Evolutionary conservation across 2,797 vertebrate genomes (phyloP).

Genomic region (Acipenser ruthenus): DNA sequence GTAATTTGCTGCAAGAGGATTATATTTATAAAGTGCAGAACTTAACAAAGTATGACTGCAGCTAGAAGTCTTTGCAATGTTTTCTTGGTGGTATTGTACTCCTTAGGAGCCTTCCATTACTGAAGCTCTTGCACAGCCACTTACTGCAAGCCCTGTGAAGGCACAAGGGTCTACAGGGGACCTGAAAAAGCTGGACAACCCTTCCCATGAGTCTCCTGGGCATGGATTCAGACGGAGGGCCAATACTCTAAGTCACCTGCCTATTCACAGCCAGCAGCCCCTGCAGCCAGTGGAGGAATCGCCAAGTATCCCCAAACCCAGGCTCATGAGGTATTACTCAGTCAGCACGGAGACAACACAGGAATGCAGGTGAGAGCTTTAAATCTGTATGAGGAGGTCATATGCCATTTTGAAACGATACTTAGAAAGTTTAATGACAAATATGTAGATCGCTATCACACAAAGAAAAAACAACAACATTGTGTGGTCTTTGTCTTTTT

Average conservation of each 20-base stretch:
- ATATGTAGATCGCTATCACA: no score
- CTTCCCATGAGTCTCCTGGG: constrained; percentile 38
- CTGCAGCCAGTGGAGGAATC: constrained; percentile 45
- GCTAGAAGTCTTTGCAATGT: no score
- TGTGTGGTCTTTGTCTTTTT: not conserved
- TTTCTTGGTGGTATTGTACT: not conserved
- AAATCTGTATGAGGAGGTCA: not conserved
- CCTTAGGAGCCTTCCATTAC: constrained; percentile 49
- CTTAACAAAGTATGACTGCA: no score
- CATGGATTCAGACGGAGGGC: constrained; percentile 74
- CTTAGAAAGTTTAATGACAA: no score
- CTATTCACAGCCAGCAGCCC: constrained; percentile 51
- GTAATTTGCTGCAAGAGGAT: no score
- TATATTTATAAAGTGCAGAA: no score
- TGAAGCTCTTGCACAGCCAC: constrained; percentile 45
- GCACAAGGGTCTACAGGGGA: constrained; percentile 70
- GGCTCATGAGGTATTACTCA: constrained; percentile 90
- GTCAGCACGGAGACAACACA: constrained; percentile 90
- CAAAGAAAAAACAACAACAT: not conserved
- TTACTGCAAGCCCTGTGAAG: constrained; percentile 53
- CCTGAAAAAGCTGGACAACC: constrained; percentile 54
- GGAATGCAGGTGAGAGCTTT: constrained; percentile 78
- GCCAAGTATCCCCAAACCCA: constrained; percentile 64
- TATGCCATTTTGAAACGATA: no score
- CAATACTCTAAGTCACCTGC: constrained; percentile 80